Conservation (phyloP, 2,113 vertebrate species). For the Grammomys surdaster region DNA sequence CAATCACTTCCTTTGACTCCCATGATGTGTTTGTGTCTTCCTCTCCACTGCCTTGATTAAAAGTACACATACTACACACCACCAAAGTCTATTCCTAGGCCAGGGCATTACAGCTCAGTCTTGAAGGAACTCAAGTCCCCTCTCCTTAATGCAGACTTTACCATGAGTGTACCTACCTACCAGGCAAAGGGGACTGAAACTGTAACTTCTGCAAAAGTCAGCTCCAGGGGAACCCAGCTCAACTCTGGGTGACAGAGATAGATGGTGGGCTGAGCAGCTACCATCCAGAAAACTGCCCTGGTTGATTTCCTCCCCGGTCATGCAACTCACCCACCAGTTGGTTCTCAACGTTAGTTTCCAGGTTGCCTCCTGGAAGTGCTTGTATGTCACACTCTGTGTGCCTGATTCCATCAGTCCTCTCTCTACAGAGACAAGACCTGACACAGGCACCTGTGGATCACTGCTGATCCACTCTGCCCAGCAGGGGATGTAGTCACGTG, state of each 20-base stretch:
- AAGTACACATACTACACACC: not conserved
- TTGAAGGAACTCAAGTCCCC: not conserved
- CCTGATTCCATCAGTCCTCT: not conserved
- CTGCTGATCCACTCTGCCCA: rapidly evolving
- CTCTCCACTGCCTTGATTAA: not conserved
- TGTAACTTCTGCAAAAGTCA: not conserved
- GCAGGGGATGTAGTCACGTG: not conserved
- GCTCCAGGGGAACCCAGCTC: not conserved
- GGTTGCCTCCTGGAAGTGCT: not conserved
- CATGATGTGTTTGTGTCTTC: rapidly evolving
- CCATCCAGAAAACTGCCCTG: not conserved
- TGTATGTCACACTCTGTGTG: not conserved
- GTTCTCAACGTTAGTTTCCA: not conserved
- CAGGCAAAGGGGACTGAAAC: not conserved
- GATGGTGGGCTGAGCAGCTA: not conserved
- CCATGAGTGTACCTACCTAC: not conserved
- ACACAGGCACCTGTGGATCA: not conserved
- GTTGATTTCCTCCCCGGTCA: not conserved
- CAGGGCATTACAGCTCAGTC: not conserved
- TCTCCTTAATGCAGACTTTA: not conserved
- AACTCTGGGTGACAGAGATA: not conserved
- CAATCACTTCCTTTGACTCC: not conserved
- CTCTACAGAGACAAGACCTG: not conserved
- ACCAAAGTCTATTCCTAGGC: too few species aligned
- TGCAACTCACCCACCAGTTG: not conserved